Conservation (phyloP, 2,113 vertebrate genomes). For the Misgurnus mizolepis region DNA sequence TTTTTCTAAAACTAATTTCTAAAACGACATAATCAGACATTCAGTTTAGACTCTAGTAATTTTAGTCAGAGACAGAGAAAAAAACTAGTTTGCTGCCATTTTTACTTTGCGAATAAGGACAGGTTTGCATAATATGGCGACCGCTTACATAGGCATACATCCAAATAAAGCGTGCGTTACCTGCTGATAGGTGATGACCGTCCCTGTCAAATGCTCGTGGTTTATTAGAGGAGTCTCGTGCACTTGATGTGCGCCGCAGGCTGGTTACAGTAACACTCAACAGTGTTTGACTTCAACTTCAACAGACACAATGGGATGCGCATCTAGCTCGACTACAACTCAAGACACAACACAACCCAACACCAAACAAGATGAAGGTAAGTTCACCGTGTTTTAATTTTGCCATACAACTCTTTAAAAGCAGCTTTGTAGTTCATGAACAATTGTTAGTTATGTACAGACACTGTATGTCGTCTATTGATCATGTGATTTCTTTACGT, state of each 20-base stretch:
- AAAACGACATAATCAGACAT: too few relatives aligned
- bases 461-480: background rate
- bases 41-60: too few relatives aligned
- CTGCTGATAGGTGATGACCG: background rate
- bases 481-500: background rate
- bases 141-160: background rate
- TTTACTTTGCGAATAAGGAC: constrained; percentile 1
- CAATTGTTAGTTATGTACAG: background rate
- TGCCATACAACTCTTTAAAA: background rate
- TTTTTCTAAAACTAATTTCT: too few relatives aligned
- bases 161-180: background rate
- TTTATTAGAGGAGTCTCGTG: background rate
- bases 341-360: constrained; percentile 43
- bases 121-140: constrained; percentile 14
- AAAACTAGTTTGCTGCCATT: background rate
- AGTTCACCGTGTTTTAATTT: background rate
- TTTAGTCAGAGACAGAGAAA: background rate
- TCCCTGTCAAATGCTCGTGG: background rate
- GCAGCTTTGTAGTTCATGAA: background rate
- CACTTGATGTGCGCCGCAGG: background rate
- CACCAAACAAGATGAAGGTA: constrained; percentile 59
- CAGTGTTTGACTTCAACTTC: constrained; percentile 38
- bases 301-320: constrained; percentile 66
- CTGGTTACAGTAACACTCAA: background rate
- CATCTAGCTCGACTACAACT: constrained; percentile 52